Base-by-base conservation (phyloP, 2,888 invertebrate genomes). In the Griposia aprilina region DNA sequence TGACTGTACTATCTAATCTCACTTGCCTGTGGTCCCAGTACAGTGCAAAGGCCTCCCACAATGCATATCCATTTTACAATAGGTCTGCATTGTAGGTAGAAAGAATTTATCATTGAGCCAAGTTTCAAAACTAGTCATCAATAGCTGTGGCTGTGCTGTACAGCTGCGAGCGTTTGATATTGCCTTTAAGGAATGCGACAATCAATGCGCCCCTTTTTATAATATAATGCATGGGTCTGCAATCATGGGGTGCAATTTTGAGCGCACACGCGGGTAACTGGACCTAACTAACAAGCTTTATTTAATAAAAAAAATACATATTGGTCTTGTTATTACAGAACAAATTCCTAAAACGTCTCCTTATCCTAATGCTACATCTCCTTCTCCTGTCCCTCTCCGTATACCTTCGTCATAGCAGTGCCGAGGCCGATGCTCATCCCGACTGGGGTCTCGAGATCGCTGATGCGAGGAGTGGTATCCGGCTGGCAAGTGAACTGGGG, bases 331-430 rank as follows among this genome's bases (percentile, higher is more conserved):
- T 50, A 57, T 93, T 93, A 23, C 97, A 99, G 99, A 98, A 98
- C 90, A 99, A 99, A 96, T 99, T 99, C 94, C 97, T 99, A 81
- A 99, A 99, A 95, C 98, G 99, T 59, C 97, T 99, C 48, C 97
- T 98, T 55, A 98, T 99, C 88, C 97, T 99, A 69, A 97, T 98
- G 91, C 97, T 99, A 48, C 99, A 99, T 94, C 97, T 99, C 78
- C 95, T 99, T 0, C 98, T 98, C 68, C 97, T 99, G 52, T 99
- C 99, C 48, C 96, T 98, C 71, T 99, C 99, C 6, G 98, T 99
- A 26, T 99, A 99, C 94, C 97, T 99, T 36, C 97, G 99, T n/a
- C 99, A 96, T 84, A 96, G 94, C 88, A 94, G 95, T 72, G 84
- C 88, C 0, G 96, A 97, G 76, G 94, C 96, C 0, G 93, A 94